Conservation (phyloP, 2,113 vertebrate genomes). For the Sinocyclocheilus anophthalmus region DNA sequence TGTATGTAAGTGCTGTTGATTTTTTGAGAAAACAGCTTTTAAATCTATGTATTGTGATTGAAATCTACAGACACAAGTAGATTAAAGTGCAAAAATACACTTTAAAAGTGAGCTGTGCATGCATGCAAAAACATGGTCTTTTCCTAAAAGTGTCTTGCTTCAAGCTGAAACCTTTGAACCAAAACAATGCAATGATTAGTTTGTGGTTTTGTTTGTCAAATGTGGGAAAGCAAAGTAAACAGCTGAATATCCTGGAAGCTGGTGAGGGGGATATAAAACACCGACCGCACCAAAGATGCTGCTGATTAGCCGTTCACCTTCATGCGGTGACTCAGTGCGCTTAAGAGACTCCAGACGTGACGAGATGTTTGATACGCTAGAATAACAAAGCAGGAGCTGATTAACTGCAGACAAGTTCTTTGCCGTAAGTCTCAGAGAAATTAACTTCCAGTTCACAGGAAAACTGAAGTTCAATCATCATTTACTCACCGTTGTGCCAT, state of each 20-base stretch:
- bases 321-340: slow-evolving; percentile 11
- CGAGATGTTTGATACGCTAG: not conserved
- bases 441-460: not conserved
- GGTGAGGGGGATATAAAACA: not conserved
- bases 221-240: slow-evolving; percentile 10
- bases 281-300: slow-evolving; percentile 31
- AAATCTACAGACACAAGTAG: not conserved
- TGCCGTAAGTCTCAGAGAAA: not conserved
- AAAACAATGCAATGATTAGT: not conserved
- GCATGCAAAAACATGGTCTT: not conserved
- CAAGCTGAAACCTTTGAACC: slow-evolving; percentile 8
- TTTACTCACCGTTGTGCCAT: not conserved
- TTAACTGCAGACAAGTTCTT: not conserved
- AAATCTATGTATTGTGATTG: not conserved
- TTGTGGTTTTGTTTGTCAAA: not conserved
- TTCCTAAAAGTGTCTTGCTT: no score
- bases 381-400: no score
- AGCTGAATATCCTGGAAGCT: slow-evolving; percentile 39
- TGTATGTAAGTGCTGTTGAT: no score
- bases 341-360: slow-evolving; percentile 43
- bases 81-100: not conserved
- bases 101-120: not conserved
- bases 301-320: slow-evolving; percentile 12
- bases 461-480: not conserved
- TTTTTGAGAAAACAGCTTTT: not conserved